phyloP scores from a whole-genome alignment of 1,140 invertebrate genomes.

The Ceratina australensis region DNA sequence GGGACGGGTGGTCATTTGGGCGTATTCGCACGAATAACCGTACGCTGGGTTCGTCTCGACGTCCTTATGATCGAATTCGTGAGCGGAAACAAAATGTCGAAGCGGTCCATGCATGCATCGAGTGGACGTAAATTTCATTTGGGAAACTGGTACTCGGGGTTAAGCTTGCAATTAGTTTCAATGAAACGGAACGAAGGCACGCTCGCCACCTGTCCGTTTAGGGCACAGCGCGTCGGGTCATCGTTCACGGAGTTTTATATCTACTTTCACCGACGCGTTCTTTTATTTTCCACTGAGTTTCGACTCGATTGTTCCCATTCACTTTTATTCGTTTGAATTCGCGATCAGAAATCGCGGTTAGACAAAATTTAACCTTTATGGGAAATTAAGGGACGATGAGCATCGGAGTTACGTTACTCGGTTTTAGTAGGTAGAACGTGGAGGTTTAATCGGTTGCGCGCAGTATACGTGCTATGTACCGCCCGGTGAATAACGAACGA shows the following conservation, averaged over 20 bases:
- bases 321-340: no score
- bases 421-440: no score
- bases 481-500: slow-evolving; percentile 27
- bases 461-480: background rate
- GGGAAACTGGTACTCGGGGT: slow-evolving; percentile 31
- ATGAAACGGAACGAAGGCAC: slow-evolving; percentile 15
- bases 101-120: background rate
- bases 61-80: slow-evolving; percentile 40
- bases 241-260: background rate
- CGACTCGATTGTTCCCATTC: no score
- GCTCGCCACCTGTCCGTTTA: background rate
- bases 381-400: no score
- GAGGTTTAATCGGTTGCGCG: background rate
- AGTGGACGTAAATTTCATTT: background rate
- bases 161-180: slow-evolving; percentile 31
- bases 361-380: no score
- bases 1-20: slow-evolving; percentile 29
- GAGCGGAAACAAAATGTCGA: background rate
- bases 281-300: no score
- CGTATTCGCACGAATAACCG: slow-evolving; percentile 44
- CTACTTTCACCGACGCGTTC: background rate
- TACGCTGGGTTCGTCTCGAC: slow-evolving; percentile 39
- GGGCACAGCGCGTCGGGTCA: background rate
- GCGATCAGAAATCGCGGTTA: no score
- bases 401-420: no score